phyloP scores from a whole-genome alignment of 1,140 invertebrate genomes.

The Musca vetustissima region DNA sequence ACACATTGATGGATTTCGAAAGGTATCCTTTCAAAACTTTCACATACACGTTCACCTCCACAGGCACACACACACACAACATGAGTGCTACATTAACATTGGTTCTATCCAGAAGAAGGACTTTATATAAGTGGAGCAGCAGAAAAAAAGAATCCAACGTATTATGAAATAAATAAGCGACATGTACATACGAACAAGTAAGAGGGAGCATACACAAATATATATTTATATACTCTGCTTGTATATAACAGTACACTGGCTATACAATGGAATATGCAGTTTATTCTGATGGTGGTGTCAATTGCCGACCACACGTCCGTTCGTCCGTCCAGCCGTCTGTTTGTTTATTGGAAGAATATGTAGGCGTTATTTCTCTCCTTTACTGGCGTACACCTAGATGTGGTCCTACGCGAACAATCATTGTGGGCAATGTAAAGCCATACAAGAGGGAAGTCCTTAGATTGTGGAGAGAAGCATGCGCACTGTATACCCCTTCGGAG shows the following conservation, averaged over 20 bases:
- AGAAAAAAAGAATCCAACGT: neutral
- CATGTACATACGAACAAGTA: constrained; percentile 1
- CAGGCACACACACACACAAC: neutral
- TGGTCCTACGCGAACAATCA: neutral
- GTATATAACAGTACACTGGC: too few relatives aligned
- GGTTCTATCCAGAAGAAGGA: neutral
- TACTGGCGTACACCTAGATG: constrained; percentile 17
- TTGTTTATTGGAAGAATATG: constrained; percentile 23
- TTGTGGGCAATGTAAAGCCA: neutral
- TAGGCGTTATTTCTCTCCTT: constrained; percentile 24
- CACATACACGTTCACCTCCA: constrained; percentile 21
- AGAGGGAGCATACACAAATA: neutral
- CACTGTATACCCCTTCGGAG: neutral
- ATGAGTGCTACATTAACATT: neutral
- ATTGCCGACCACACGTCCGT: neutral
- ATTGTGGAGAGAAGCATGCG: neutral
- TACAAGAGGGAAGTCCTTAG: constrained; percentile 5
- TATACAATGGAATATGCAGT: constrained; percentile 29
- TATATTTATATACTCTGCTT: constrained; percentile 1
- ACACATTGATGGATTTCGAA: constrained; percentile 49
- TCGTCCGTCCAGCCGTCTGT: neutral
- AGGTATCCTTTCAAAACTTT: constrained; percentile 28
- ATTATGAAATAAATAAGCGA: neutral
- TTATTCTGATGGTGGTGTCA: constrained; percentile 5
- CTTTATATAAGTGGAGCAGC: constrained; percentile 18